Evolutionary conservation across 2,797 vertebrate species (phyloP), one percentile per base, ranked within the genome.

Genomic region (Cryptoblepharus egeriae): DNA sequence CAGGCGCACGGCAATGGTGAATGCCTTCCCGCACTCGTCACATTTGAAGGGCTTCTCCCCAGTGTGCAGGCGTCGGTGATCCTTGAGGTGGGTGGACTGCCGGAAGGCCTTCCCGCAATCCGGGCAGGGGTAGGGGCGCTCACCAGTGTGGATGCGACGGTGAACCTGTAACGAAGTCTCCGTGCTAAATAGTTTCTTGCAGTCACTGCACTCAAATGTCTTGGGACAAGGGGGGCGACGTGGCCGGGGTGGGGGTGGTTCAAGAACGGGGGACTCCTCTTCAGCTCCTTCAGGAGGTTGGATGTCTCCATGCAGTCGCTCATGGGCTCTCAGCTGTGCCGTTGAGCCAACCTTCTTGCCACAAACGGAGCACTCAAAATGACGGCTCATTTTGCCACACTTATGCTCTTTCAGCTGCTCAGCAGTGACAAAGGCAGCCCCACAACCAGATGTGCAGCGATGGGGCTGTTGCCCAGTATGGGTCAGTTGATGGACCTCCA

Each of bases 21-120:
- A 99, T 68, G 97, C 97, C 90, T 98, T 98, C 18, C 97, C 97
- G 0, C 98, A 99, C 35, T 98, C 97, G 89, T 97, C 97, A 82
- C 98, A 99, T 77, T 95, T 96, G 83, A 98, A 98, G 0, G 98
- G 98, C 45, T 92, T 90, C 87, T 96, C 95, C 0, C 95, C 95
- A 0, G 95, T 95, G 85, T 96, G 95, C 35, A 95, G 88, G 8
- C 95, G 93, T 0, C 92, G 90, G 82, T 96, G 95, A 77, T 94
- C 94, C 80, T 95, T 95, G 6, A 96, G 92, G 71, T 96, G 95
- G 0, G 95, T 95, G 18, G 94, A 95, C 52, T 95, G 95, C 0
- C 94, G 92, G 80, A 96, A 96, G 6, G 94, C 94, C 78, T 95
- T 95, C 65, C 94, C 94, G 0, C 95, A 96, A 52, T 94, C 93